Conservation (phyloP, 2,113 vertebrate genomes). For the Parus major region DNA sequence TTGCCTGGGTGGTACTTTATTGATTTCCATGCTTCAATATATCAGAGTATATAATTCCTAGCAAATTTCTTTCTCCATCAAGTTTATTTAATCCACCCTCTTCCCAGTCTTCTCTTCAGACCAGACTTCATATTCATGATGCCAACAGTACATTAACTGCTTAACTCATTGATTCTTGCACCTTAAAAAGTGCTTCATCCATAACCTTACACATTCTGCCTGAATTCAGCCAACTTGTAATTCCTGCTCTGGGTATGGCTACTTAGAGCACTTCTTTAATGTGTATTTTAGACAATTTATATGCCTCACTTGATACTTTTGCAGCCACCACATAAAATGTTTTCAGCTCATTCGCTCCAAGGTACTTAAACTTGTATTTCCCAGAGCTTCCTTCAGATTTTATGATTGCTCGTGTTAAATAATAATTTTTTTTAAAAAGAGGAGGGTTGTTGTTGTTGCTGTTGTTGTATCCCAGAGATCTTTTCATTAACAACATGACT, state of each 20-base stretch:
- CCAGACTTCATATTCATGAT: slow-evolving; percentile 16
- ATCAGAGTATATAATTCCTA: not conserved
- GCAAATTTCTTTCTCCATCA: slow-evolving; percentile 27
- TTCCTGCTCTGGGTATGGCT: slow-evolving; percentile 10
- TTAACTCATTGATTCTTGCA: slow-evolving; percentile 45
- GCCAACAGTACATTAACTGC: slow-evolving; percentile 28
- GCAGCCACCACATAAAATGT: not conserved
- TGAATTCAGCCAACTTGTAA: slow-evolving; percentile 12
- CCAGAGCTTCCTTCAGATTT: not conserved
- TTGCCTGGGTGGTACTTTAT: not conserved
- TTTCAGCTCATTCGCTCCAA: slow-evolving; percentile 13
- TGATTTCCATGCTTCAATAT: not conserved
- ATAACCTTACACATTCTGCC: slow-evolving; percentile 34
- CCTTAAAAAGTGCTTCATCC: slow-evolving; percentile 21
- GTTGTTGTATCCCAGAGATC: not conserved
- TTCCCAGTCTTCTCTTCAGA: not conserved
- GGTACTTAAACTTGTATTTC: slow-evolving; percentile 14
- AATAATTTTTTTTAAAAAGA: not conserved
- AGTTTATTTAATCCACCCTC: not conserved
- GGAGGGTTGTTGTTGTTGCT: not conserved
- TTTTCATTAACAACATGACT: not conserved
- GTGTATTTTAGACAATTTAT: slow-evolving; percentile 44
- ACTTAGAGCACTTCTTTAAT: slow-evolving; percentile 36
- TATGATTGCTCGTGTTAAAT: not conserved
- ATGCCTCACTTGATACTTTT: not conserved